A percentile compares a stretch with the other conserved stretches of the same genome.
Evolutionary conservation across 2,888 invertebrate genomes (phyloP).

Genomic region (Acanthopleura granulata): DNA sequence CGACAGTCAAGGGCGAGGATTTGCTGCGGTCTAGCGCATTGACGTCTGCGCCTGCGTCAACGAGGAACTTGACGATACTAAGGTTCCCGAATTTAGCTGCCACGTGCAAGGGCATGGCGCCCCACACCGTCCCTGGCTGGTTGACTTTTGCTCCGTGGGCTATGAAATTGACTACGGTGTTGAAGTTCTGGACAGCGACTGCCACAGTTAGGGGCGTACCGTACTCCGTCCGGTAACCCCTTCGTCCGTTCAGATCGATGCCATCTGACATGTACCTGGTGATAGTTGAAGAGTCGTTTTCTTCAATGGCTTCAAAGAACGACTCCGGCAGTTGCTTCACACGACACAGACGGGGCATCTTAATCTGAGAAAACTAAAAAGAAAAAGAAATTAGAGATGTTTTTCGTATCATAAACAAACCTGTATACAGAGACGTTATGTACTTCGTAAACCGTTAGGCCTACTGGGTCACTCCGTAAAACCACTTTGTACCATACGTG

Average conservation of each 20-base stretch:
- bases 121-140: not conserved
- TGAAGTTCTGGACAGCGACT: not conserved
- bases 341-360: not conserved
- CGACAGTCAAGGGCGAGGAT: not conserved
- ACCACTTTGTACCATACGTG: no score
- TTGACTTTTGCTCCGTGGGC: not conserved
- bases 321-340: not conserved
- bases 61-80: not conserved
- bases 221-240: not conserved
- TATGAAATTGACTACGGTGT: not conserved
- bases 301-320: constrained; percentile 2
- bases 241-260: not conserved
- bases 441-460: no score
- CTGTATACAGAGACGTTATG: no score
- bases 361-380: not conserved
- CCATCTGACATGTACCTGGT: not conserved
- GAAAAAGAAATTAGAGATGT: no score
- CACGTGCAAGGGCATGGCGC: not conserved
- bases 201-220: not conserved
- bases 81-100: not conserved
- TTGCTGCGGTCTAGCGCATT: not conserved
- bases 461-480: no score
- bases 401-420: no score
- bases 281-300: not conserved
- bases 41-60: not conserved